These are phyloP conservation scores for Puntigrus tetrazona DNA, from an alignment of 2,113 vertebrate species.

Conservation along the genomic window DNA sequence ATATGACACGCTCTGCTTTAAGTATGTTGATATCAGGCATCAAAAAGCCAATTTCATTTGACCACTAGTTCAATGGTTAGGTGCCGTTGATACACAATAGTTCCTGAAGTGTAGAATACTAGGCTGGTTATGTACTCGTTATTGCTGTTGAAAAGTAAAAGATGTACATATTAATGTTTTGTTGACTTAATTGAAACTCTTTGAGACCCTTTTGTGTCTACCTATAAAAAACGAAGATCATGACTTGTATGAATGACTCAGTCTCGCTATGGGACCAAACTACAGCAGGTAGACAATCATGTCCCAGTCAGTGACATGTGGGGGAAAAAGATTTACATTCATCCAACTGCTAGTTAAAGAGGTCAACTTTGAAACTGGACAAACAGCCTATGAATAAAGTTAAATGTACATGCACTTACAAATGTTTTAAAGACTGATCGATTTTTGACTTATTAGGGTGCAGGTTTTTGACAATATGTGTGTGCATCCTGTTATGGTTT, in stretches of 20 bases:
- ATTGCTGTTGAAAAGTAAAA: neutral
- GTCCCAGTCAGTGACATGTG: constrained; percentile 42
- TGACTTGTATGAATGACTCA: constrained; percentile 10
- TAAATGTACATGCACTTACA: neutral
- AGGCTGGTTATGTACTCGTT: neutral
- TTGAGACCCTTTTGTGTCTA: constrained; percentile 1
- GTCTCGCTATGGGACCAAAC: constrained; percentile 71
- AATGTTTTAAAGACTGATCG: neutral
- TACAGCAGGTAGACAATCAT: constrained; percentile 55
- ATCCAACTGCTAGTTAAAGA: constrained; percentile 23
- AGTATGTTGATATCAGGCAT: neutral
- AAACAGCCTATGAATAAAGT: neutral
- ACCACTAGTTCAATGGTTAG: neutral
- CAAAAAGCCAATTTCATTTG: neutral
- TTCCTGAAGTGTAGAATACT: constrained; percentile 7
- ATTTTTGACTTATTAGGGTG: neutral
- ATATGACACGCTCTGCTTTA: neutral
- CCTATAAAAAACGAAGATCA: neutral
- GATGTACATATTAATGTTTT: constrained; percentile 34
- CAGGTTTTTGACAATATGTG: neutral
- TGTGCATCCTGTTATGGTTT: constrained; percentile 6
- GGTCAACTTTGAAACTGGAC: constrained; percentile 6
- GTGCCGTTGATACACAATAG: neutral
- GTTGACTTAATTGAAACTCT: neutral
- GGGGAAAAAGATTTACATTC: constrained; percentile 16